Conservation (phyloP, 2,888 invertebrate genomes). For the Megastigmus dorsalis region DNA sequence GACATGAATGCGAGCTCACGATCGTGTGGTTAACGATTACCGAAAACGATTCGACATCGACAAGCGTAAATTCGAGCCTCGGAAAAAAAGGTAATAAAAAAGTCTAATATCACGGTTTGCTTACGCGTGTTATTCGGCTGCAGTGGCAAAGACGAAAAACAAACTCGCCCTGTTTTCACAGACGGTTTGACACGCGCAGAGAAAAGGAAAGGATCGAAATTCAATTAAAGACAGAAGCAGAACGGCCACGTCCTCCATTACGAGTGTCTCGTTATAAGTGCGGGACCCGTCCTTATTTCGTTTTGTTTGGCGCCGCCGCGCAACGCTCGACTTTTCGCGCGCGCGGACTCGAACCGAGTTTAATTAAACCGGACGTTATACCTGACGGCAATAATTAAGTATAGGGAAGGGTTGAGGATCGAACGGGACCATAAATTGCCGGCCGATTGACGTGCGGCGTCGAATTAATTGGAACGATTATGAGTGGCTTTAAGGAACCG, state of each 20-base stretch:
- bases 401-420: background rate
- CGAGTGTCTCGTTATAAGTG: slow-evolving; percentile 20
- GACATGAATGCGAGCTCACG: too few species aligned
- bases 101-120: too few species aligned
- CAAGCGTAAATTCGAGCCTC: background rate
- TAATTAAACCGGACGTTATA: slow-evolving; percentile 40
- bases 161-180: too few species aligned
- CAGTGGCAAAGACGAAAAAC: too few species aligned
- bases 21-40: too few species aligned
- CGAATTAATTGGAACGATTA: slow-evolving; percentile 31
- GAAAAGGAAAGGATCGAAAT: slow-evolving; percentile 1
- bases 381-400: slow-evolving; percentile 34
- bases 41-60: background rate
- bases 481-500: too few species aligned
- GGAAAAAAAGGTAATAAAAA: background rate
- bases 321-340: too few species aligned
- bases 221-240: slow-evolving; percentile 21
- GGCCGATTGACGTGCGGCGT: slow-evolving; percentile 4
- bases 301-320: background rate
- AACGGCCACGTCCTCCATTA: background rate
- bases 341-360: slow-evolving; percentile 2
- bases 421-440: slow-evolving; percentile 25
- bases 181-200: too few species aligned
- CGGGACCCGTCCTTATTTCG: background rate
- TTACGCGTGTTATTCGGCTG: too few species aligned